Evolutionary conservation across 2,797 vertebrate genomes (phyloP).

Genomic region (Malacoraja senta): DNA sequence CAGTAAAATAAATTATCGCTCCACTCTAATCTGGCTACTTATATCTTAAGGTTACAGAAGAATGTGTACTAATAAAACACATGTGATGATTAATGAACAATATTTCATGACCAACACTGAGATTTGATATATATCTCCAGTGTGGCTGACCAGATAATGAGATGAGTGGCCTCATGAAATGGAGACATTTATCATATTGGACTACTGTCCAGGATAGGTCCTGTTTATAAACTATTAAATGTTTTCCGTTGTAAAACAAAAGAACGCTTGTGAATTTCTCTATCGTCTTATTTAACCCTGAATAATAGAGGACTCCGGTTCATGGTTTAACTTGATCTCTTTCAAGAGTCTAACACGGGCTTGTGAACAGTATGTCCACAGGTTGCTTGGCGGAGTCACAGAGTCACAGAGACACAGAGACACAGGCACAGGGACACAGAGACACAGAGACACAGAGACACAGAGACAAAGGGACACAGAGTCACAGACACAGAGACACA

Average conservation of each 20-base stretch:
- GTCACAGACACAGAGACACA: too few relatives aligned
- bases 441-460: too few relatives aligned
- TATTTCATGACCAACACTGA: constrained; percentile 30
- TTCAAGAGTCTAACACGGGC: not conserved
- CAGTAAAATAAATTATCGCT: not conserved
- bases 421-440: too few relatives aligned
- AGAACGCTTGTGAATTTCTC: not conserved
- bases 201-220: not conserved
- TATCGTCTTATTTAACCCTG: not conserved
- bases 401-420: too few relatives aligned
- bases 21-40: constrained; percentile 8
- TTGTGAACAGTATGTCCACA: not conserved
- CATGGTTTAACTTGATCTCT: constrained; percentile 2
- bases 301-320: constrained; percentile 18
- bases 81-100: constrained; percentile 34
- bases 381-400: too few relatives aligned
- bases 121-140: constrained; percentile 23
- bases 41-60: constrained; percentile 26
- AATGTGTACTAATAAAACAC: constrained; percentile 32
- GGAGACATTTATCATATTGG: constrained; percentile 19
- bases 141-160: constrained; percentile 33
- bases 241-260: constrained; percentile 24
- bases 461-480: too few relatives aligned
- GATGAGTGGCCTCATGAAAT: constrained; percentile 21
- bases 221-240: constrained; percentile 25